Evolutionary conservation across 2,113 vertebrate genomes (phyloP).

Genomic region (Australoheros scitulus): DNA sequence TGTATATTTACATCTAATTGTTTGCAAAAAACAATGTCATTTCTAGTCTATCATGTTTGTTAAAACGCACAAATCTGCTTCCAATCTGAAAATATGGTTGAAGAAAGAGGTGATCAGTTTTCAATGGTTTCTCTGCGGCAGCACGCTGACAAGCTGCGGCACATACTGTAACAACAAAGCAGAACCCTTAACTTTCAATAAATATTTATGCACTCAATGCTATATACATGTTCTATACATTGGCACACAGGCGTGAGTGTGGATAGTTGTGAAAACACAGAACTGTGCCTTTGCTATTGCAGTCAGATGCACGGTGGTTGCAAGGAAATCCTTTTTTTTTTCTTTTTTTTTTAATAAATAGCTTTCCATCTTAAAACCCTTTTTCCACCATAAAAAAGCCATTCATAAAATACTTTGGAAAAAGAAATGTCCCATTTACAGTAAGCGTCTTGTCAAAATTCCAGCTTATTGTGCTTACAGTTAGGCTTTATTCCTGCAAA

Average conservation of each 20-base stretch:
- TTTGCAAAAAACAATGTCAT: conserved; percentile 68
- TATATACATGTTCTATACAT: conserved; percentile 93
- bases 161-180: conserved; percentile 77
- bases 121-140: conserved; percentile 70
- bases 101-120: conserved; percentile 32
- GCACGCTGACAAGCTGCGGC: conserved; percentile 44
- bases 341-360: conserved; percentile 75
- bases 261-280: conserved; percentile 75
- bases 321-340: conserved; percentile 67
- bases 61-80: not conserved
- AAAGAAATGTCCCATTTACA: conserved; percentile 38
- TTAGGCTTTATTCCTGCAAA: conserved; percentile 9
- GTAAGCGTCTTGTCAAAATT: conserved; percentile 33
- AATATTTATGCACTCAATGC: conserved; percentile 89
- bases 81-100: conserved; percentile 48
- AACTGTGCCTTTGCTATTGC: conserved; percentile 80
- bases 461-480: conserved; percentile 42
- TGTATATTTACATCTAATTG: conserved; percentile 72
- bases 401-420: conserved; percentile 26
- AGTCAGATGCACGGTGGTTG: conserved; percentile 86
- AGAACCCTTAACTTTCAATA: conserved; percentile 86
- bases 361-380: conserved; percentile 57
- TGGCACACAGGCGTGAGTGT: conserved; percentile 78
- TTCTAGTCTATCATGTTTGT: conserved; percentile 50
- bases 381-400: conserved; percentile 32